Percentiles rank a stretch among this genome's conserved stretches.
Conservation (phyloP, 2,113 vertebrate genomes). For the Budorcas taxicolor region DNA sequence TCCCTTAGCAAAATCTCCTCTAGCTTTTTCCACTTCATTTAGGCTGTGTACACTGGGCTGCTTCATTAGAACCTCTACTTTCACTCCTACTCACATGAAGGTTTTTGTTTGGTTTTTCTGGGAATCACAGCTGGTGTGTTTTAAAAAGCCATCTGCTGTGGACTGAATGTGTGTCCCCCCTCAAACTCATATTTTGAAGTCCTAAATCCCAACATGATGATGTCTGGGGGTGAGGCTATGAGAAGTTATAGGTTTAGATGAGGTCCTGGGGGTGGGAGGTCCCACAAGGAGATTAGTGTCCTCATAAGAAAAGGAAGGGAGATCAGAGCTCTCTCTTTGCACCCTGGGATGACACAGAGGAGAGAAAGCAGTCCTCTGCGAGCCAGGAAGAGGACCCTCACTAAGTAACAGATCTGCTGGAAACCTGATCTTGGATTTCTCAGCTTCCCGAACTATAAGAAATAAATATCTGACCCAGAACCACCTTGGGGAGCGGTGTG, state of each 20-base stretch:
- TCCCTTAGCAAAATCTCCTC: neutral
- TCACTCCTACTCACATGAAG: neutral
- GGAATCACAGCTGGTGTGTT: constrained; percentile 37
- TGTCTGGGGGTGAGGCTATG: neutral
- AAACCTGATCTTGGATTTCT: neutral
- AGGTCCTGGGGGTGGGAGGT: neutral
- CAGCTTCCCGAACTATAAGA: neutral
- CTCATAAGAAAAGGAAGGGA: neutral
- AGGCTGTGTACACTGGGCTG: neutral
- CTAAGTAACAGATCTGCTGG: neutral
- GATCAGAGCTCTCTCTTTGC: neutral
- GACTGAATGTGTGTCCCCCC: neutral
- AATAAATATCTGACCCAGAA: neutral
- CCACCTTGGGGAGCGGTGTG: fast-evolving
- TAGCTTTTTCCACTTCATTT: neutral
- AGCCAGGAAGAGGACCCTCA: neutral
- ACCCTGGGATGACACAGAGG: neutral
- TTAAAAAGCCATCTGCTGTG: constrained; percentile 3
- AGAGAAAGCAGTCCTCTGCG: neutral
- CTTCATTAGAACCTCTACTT: neutral
- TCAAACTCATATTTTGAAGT: neutral
- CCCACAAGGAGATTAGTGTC: neutral
- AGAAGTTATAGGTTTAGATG: neutral
- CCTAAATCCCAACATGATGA: neutral
- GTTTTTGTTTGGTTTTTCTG: constrained; percentile 33